Percentiles rank a stretch among this genome's conserved stretches.
These are phyloP conservation scores for Periophthalmus modestus DNA, from an alignment of 2,113 vertebrate species.

Conservation along the genomic window DNA sequence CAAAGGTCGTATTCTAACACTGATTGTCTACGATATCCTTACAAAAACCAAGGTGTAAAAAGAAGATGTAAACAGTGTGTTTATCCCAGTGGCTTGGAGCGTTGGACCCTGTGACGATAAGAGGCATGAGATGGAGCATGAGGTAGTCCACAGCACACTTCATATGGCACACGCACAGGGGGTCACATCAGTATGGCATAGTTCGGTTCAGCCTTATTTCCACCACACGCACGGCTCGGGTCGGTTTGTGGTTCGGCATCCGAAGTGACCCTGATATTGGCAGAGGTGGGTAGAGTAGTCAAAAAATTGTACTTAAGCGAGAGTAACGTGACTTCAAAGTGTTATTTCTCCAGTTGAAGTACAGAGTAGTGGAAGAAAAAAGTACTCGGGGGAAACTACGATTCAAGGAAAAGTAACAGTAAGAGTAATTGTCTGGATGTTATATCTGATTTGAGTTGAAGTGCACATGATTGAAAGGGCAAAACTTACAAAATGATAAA, in stretches of 20 bases:
- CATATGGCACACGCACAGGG: slow-evolving; percentile 20
- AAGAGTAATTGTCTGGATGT: too few species aligned
- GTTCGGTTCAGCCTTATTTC: not conserved
- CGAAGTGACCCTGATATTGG: not conserved
- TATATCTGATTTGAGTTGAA: too few species aligned
- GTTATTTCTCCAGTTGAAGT: too few species aligned
- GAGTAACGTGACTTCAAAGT: too few species aligned
- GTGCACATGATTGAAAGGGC: too few species aligned
- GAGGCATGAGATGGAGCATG: slow-evolving; percentile 46
- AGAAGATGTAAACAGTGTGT: slow-evolving; percentile 65
- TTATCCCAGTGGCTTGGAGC: slow-evolving; percentile 36
- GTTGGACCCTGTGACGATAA: slow-evolving; percentile 57
- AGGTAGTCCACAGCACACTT: slow-evolving; percentile 62
- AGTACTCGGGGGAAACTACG: too few species aligned
- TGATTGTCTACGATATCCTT: slow-evolving; percentile 74
- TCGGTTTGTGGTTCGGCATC: not conserved
- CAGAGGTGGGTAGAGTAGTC: too few species aligned
- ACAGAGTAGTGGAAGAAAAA: too few species aligned
- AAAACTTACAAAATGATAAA: too few species aligned
- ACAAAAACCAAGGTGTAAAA: slow-evolving; percentile 58
- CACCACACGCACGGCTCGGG: not conserved
- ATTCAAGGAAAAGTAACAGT: too few species aligned
- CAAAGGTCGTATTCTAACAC: slow-evolving; percentile 46
- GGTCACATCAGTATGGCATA: slow-evolving; percentile 7
- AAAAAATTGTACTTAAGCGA: too few species aligned